Evolutionary conservation across 1,140 invertebrate genomes (phyloP).

Genomic region (Pogonognathellus flavescens): DNA sequence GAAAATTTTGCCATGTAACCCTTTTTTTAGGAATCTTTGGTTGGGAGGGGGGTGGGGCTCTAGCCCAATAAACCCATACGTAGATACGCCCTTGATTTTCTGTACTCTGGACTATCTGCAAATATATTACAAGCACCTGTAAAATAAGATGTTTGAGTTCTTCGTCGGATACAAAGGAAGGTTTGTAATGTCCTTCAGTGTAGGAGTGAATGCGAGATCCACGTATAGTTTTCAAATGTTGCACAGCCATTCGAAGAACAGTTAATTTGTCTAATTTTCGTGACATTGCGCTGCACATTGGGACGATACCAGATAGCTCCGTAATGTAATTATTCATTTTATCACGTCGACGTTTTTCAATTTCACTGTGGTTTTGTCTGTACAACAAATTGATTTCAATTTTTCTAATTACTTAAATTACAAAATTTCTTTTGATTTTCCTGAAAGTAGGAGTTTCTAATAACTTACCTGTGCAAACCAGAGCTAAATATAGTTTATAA

Average conservation of each 20-base stretch:
- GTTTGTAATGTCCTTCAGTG: conserved; percentile 86
- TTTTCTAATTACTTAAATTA: too few species aligned
- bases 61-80: too few species aligned
- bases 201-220: conserved; percentile 81
- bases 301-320: conserved; percentile 90
- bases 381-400: background rate
- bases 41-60: too few species aligned
- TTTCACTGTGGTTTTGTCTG: conserved; percentile 95
- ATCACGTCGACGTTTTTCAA: conserved; percentile 92
- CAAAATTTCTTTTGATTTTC: too few species aligned
- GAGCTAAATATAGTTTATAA: too few species aligned
- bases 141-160: conserved; percentile 87
- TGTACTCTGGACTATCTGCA: too few species aligned
- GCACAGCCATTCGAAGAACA: conserved; percentile 92
- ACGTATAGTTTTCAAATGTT: conserved; percentile 87
- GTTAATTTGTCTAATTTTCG: conserved; percentile 94
- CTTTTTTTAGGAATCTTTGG: too few species aligned
- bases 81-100: too few species aligned
- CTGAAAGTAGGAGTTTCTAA: too few species aligned
- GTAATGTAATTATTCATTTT: conserved; percentile 98
- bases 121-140: too few species aligned
- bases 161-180: conserved; percentile 89
- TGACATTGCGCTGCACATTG: conserved; percentile 93
- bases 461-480: too few species aligned
- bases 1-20: too few species aligned